Base-by-base conservation (phyloP, 2,888 invertebrate species). In the Drosophila picticornis region DNA sequence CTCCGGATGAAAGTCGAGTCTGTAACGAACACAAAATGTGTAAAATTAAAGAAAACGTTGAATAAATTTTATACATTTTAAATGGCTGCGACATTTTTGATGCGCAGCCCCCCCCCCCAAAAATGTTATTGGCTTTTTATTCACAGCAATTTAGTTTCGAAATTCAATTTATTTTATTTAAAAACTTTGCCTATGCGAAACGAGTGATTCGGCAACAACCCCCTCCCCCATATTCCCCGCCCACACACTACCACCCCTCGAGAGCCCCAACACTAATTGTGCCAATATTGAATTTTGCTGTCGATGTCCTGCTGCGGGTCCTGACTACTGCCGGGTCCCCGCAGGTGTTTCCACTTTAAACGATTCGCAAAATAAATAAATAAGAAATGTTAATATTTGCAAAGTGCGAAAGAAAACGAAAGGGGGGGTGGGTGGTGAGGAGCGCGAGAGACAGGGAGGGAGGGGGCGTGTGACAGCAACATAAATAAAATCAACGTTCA, bases 1-100 rank as follows among this genome's bases (percentile, higher is more conserved):
- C 69, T 95, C 95, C 50, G 97, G 97, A 80, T 96, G 95, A 93
- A 96, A 96, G 91, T 96, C 96, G 90, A 97, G 94, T 93, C 97
- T 97, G 93, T 81, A 94, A 94, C 72, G 56, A 58, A 72, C 38
- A 57, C 46, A 55, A 52, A 48, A 53, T n/a, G 1, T 3, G 7
- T 11, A 40, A 40, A 16, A 38, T 43, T 11, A 50, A 48, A 43
- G 16, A 32, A 62, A 38, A 29, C n/a, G n/a, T 22, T 38, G 25
- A n/a, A 32, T 52, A 13, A 22, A 32, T 22, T 29, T 32, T 19
- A 6, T 29, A n/a, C n/a, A 46, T 34, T 36, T 53, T 32, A 31
- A 29, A 56, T 55, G 25, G n/a, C 36, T 2, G 19, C 16, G 27
- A 32, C 52, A 25, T 9, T 52, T 32, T 51, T 51, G 11, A 51